Base-by-base conservation (phyloP, 2,888 invertebrate species). In the Ecliptopera silaceata region DNA sequence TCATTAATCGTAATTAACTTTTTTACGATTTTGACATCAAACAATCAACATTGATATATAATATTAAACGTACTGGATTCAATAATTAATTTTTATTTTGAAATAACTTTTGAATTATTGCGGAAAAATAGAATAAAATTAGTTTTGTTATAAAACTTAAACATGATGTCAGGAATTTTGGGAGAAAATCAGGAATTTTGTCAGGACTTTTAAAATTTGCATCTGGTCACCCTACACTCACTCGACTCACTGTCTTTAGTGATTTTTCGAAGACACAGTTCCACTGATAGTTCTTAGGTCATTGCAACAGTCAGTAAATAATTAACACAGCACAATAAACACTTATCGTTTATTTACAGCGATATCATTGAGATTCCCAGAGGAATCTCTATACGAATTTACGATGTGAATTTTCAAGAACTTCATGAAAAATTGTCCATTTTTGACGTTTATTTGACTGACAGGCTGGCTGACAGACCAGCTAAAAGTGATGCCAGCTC, bases 381-480 rank as follows among this genome's bases (percentile, higher is more conserved):
- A 63, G 60, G 69, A 72, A 73, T 61, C 61, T 60, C 67, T 69
- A 69, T 69, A 70, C 67, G 62, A 57, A 66, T 69, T 69, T 69
- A 70, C 67, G 62, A 57, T 69, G 64, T 65, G 64, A 72, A 74
- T 75, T 80, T 82, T 79, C 73, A 75, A 69, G 75, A 79, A 82
- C 65, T 72, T 63, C 69, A 70, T 69, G 69, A 72, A 76, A 77
- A 74, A 71, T 72, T 72, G 64, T 66, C 74, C 79, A 80, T 81
- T 81, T 82, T 84, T 84, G 85, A 85, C 84, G 69, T 82, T 51
- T 71, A 57, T 81, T 50, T 72, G 62, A 63, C 64, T 45, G 56
- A 26, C 17, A 47, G 54, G 50, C 47, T 34, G 34, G 3, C 11
- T 20, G 3, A 20, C 31, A n/a, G 31, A 3, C 31, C 4, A 29